Evolutionary conservation across 2,113 vertebrate species (phyloP).

Genomic region (Oxyruncus cristatus): DNA sequence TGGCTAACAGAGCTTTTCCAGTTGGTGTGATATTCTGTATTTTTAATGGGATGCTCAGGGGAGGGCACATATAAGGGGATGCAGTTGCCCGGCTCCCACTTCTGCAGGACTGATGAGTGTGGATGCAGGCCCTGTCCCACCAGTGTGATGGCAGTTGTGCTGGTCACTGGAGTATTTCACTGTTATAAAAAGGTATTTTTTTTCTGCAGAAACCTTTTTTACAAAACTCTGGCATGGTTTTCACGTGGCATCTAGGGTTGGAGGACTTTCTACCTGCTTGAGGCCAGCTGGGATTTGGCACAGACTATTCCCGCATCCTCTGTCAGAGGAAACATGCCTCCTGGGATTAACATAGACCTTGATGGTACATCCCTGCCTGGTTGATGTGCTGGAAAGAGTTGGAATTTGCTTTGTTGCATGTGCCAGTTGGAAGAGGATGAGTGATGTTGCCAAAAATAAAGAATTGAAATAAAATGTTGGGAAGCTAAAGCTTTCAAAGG

Average conservation of each 20-base stretch:
- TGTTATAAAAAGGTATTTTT: neutral
- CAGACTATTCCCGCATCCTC: neutral
- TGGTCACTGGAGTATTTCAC: neutral
- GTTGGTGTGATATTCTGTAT: rapidly evolving
- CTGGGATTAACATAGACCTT: neutral
- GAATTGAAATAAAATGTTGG: too few species aligned
- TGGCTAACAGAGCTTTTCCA: neutral
- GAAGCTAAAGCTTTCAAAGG: neutral
- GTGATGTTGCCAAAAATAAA: neutral
- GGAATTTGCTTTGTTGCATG: neutral
- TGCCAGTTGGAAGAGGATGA: neutral
- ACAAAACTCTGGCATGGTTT: rapidly evolving
- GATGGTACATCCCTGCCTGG: neutral
- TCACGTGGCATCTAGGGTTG: rapidly evolving
- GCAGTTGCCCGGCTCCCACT: neutral
- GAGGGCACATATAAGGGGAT: neutral
- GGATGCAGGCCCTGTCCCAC: neutral
- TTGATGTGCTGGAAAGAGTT: neutral
- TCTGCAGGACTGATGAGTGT: neutral
- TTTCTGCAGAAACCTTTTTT: neutral
- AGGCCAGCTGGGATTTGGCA: neutral
- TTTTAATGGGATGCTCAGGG: rapidly evolving
- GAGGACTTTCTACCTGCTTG: neutral
- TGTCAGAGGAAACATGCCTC: neutral
- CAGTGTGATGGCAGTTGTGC: neutral